A percentile compares a stretch with the other conserved stretches of the same genome.
Evolutionary conservation across 2,797 vertebrate genomes (phyloP).

Genomic region (Leptatherina wallacei): DNA sequence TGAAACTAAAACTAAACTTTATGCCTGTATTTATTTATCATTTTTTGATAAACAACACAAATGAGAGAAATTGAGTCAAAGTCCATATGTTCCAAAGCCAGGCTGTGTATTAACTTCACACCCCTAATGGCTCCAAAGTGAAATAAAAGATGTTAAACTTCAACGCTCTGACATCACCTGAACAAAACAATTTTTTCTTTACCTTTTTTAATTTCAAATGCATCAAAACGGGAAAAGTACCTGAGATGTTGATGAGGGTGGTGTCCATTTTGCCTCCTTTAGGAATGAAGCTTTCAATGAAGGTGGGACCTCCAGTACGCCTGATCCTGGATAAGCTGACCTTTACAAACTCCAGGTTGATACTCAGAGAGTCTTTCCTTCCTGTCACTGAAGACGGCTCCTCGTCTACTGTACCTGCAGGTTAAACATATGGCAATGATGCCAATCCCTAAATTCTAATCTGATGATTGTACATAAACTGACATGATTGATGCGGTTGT

Average conservation of each 20-base stretch:
- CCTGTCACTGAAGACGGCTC: conserved; percentile 96
- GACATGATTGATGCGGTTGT: fast-evolving
- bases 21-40: neutral
- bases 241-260: conserved; percentile 98
- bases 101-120: neutral
- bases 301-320: conserved; percentile 91
- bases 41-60: neutral
- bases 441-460: neutral
- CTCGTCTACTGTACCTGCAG: conserved; percentile 91
- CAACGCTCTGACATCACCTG: too few species aligned
- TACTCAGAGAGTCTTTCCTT: conserved; percentile 96
- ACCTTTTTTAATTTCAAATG: too few species aligned
- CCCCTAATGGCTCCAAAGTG: too few species aligned
- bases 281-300: conserved; percentile 90
- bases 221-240: conserved; percentile 72
- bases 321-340: conserved; percentile 97
- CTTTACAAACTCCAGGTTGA: conserved; percentile 98
- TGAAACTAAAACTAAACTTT: neutral
- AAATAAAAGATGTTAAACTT: too few species aligned
- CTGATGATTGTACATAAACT: neutral
- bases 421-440: neutral
- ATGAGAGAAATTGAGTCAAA: neutral
- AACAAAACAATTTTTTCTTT: too few species aligned
- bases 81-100: neutral
- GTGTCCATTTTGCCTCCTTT: conserved; percentile 97